phyloP scores from a whole-genome alignment of 2,797 vertebrate species.

The Amazona ochrocephala region DNA sequence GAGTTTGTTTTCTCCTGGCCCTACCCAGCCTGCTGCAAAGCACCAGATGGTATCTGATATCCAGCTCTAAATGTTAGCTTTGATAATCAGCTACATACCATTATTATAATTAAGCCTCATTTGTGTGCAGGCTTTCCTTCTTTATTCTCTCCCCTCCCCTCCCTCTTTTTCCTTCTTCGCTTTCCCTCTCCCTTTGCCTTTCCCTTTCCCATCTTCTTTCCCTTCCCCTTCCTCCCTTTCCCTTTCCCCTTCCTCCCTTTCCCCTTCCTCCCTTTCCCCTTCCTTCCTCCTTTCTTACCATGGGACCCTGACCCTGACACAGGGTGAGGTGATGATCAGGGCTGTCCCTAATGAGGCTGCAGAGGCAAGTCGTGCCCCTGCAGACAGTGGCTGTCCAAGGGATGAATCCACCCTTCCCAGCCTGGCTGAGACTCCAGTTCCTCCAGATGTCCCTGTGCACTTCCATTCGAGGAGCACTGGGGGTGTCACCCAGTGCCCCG shows the following conservation, averaged over 20 bases:
- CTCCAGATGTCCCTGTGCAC: background rate
- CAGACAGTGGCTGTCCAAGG: rapidly evolving
- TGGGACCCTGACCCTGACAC: background rate
- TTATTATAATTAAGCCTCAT: conserved; percentile 52
- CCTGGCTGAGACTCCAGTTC: too few species aligned
- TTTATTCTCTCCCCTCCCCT: background rate
- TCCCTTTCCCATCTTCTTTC: background rate
- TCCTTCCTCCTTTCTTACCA: background rate
- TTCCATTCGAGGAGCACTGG: rapidly evolving
- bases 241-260: background rate
- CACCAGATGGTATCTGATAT: conserved; percentile 44
- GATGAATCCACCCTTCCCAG: background rate
- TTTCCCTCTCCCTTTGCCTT: too few species aligned
- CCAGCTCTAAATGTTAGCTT: conserved; percentile 44
- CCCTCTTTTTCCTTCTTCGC: background rate
- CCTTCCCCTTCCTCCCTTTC: background rate
- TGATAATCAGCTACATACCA: conserved; percentile 58
- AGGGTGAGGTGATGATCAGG: too few species aligned
- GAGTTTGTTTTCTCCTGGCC: background rate
- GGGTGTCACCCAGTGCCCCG: background rate
- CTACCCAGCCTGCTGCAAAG: conserved; percentile 31
- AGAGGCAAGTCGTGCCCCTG: background rate
- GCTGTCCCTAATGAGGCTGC: background rate
- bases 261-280: background rate
- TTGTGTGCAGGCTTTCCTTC: conserved; percentile 4